These are phyloP conservation scores for Thamnophis elegans DNA, from an alignment of 2,797 vertebrate genomes.

Conservation along the genomic window DNA sequence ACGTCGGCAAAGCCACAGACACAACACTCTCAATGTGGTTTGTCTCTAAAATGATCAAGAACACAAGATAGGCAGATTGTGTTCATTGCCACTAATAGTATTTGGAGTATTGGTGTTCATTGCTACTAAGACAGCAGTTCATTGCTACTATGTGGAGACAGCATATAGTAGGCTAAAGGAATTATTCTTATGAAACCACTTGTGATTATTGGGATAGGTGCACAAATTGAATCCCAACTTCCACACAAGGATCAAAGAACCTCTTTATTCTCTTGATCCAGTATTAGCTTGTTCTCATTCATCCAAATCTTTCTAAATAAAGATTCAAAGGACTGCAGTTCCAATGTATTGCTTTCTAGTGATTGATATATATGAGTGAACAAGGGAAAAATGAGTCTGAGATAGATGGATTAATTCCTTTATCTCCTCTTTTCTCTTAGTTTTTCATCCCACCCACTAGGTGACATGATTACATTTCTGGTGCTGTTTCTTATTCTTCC, in stretches of 20 bases:
- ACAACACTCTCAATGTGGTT: background rate
- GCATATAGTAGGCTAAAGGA: background rate
- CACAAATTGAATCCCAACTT: background rate
- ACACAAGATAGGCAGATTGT: background rate
- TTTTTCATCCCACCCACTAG: background rate
- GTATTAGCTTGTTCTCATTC: background rate
- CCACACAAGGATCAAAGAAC: background rate
- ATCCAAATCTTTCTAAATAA: background rate
- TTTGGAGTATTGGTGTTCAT: background rate
- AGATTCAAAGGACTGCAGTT: constrained; percentile 28
- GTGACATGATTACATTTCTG: constrained; percentile 51
- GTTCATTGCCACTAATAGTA: background rate
- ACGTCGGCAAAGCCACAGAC: too few relatives aligned
- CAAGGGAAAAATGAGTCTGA: constrained; percentile 11
- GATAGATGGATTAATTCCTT: constrained; percentile 43
- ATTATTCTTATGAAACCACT: background rate
- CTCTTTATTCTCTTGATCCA: background rate
- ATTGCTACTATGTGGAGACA: background rate
- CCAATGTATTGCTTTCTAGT: constrained; percentile 11
- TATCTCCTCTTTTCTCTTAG: background rate
- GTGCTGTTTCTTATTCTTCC: constrained; percentile 41
- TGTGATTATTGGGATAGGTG: background rate
- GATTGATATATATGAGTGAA: constrained; percentile 31
- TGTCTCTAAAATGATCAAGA: background rate
- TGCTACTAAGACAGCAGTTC: background rate